Evolutionary conservation across 2,113 vertebrate genomes (phyloP).

Genomic region (Tretioscincus oriximinensis): DNA sequence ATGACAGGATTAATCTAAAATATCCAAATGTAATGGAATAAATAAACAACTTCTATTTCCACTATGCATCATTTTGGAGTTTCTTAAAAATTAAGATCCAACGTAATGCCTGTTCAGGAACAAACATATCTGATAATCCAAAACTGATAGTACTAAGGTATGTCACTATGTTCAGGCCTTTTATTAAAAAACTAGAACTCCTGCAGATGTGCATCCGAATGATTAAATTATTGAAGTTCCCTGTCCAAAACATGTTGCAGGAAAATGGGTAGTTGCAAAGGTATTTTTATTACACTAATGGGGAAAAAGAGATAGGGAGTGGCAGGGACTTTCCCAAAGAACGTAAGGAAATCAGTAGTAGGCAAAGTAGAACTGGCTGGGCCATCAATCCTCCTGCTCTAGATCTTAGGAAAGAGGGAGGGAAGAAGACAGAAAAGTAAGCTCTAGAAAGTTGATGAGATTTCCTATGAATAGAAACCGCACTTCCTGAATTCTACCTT

Average conservation of each 20-base stretch:
- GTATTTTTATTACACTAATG: not conserved
- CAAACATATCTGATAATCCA: not conserved
- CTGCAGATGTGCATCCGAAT: not conserved
- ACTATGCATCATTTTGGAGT: too few species aligned
- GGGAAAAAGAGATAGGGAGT: not conserved
- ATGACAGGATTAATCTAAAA: too few species aligned
- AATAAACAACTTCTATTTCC: too few species aligned
- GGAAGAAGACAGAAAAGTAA: not conserved
- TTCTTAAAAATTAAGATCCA: too few species aligned
- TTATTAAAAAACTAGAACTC: not conserved
- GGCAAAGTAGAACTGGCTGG: not conserved
- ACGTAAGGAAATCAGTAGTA: not conserved
- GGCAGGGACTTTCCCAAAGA: constrained; percentile 23
- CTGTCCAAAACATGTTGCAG: not conserved
- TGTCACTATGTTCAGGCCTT: not conserved
- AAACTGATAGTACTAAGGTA: not conserved
- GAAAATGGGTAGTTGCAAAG: not conserved
- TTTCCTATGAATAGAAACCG: constrained; percentile 26
- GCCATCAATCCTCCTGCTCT: not conserved
- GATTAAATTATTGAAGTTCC: constrained; percentile 3
- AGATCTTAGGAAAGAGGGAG: not conserved
- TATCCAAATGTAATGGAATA: too few species aligned
- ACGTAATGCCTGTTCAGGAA: not conserved
- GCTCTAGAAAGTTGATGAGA: constrained; percentile 55
- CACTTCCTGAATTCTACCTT: constrained; percentile 58